Percentiles rank a stretch among this genome's conserved stretches.
Conservation (phyloP, 2,113 vertebrate species). For the Hemicordylus capensis region DNA sequence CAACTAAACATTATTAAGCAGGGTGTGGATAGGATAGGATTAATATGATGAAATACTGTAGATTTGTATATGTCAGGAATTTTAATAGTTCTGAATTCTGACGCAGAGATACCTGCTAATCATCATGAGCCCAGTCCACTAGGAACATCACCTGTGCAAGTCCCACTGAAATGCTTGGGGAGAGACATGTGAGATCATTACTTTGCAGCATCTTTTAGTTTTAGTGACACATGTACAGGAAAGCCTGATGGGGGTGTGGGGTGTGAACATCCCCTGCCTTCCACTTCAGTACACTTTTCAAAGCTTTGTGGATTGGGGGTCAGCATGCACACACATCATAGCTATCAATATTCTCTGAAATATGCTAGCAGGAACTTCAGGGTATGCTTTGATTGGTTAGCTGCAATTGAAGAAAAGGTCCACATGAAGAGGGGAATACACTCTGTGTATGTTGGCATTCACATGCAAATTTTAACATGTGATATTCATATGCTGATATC, state of each 20-base stretch:
- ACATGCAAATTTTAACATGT: too few species aligned
- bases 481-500: too few species aligned
- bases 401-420: too few species aligned
- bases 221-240: not conserved
- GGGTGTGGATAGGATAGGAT: not conserved
- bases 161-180: not conserved
- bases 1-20: slow-evolving; percentile 13
- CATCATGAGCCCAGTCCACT: not conserved
- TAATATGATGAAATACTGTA: not conserved
- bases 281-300: not conserved
- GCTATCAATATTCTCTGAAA: not conserved
- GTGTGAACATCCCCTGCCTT: not conserved
- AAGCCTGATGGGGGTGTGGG: not conserved
- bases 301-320: not conserved
- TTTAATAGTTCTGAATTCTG: not conserved
- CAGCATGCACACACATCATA: too few species aligned
- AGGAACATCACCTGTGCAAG: not conserved
- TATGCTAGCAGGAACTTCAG: not conserved
- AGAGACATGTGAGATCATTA: not conserved
- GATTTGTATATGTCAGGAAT: not conserved
- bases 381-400: not conserved
- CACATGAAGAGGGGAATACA: too few species aligned
- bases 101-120: not conserved
- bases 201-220: not conserved
- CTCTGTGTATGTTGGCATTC: too few species aligned